Base-by-base conservation (phyloP, 2,888 invertebrate species). In the Hybos culiciformis region DNA sequence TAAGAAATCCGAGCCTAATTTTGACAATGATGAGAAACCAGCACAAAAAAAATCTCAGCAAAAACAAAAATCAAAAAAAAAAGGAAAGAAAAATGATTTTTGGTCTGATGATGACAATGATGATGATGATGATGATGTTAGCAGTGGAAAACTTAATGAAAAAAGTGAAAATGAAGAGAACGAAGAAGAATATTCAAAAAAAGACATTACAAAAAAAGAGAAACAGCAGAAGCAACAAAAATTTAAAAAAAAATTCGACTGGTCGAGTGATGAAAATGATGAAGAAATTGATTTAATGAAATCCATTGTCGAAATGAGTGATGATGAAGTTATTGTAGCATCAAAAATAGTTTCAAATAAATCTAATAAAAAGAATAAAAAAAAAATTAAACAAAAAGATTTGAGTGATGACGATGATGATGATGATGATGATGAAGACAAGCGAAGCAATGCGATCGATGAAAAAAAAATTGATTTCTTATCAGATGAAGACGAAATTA, bases 161-260 rank as follows among this genome's bases (percentile, higher is more conserved):
- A 29, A 48, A 49, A 12, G 66, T 66, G 59, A 71, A 70, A 60
- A 70, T 53, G 17, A 45, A 46, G 5, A 53, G 51, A 39, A 50
- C 49, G 29, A 44, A 39, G 4, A 51, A 50, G 29, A 52, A 48
- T 11, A 46, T 45, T 8, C 37, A 26, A 37, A 37, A n/a, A n/a
- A n/a, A n/a, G n/a, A n/a, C n/a, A n/a, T n/a, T n/a, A n/a, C 39
- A 15, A n/a, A 4, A 2, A 29, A 29, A 29, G 17, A n/a, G 8
- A 4, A 45, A 12, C 49, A 47, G 23, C 46, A 53, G 32, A 47
- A 43, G 1, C 52, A 52, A 23, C 51, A 51, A 37, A 37, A 49
- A 4, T 32, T 14, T 50, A 53, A 49, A 51, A 49, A 41, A 42
- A 42, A 33, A 44, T 44, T 33, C 44, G 9, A 45, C 29, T 36